Percentiles rank a stretch among this genome's conserved stretches.
Conservation (phyloP, 1,140 invertebrate genomes). For the Drosophila kikkawai region DNA sequence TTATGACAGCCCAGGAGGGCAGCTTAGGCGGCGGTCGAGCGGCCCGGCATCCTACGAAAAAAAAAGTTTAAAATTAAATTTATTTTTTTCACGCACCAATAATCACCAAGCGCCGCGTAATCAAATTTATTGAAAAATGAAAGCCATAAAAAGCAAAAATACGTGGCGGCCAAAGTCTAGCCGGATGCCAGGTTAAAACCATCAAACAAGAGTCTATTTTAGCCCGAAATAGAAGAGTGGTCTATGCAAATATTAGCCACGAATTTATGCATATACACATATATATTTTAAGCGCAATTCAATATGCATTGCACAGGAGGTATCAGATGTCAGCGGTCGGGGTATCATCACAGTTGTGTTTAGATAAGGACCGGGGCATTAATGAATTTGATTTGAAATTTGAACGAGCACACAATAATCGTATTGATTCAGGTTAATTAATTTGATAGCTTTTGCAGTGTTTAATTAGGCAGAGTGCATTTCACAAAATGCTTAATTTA, state of each 20-base stretch:
- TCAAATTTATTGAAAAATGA: conserved; percentile 84
- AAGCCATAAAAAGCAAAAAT: conserved; percentile 69
- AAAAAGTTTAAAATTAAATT: conserved; percentile 58
- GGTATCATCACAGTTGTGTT: conserved; percentile 7
- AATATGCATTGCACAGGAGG: conserved; percentile 14
- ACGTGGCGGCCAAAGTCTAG: conserved; percentile 47
- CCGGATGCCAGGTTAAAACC: conserved; percentile 9
- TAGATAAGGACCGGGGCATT: conserved; percentile 19
- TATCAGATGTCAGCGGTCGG: background rate
- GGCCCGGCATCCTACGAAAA: background rate
- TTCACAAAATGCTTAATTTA: conserved; percentile 14
- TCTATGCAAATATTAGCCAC: conserved; percentile 26
- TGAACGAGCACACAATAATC: conserved; percentile 26
- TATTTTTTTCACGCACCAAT: conserved; percentile 83
- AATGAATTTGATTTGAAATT: conserved; percentile 55
- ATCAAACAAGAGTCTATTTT: conserved; percentile 21
- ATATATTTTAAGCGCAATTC: conserved; percentile 19
- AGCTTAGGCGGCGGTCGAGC: conserved; percentile 55
- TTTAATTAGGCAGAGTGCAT: conserved; percentile 55
- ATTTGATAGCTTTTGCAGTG: conserved; percentile 54
- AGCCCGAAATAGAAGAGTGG: conserved; percentile 7
- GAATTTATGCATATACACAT: conserved; percentile 6
- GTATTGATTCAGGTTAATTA: conserved; percentile 57
- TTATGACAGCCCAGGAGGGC: conserved; percentile 57
- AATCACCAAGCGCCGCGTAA: conserved; percentile 82